A percentile compares a stretch with the other conserved stretches of the same genome.
Evolutionary conservation across 2,888 invertebrate genomes (phyloP).

Genomic region (Nemurella pictetii): DNA sequence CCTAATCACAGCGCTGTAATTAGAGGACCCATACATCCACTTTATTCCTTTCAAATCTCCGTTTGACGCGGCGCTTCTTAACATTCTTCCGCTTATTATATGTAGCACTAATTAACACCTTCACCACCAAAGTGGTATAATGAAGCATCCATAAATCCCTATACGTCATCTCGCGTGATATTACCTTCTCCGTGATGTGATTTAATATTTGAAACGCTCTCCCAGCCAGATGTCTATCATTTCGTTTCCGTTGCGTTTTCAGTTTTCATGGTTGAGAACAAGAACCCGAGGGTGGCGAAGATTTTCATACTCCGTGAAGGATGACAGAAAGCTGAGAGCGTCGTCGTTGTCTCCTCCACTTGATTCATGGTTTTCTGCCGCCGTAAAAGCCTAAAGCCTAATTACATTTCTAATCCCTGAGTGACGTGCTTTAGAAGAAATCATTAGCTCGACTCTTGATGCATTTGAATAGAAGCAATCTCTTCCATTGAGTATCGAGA

Average conservation of each 20-base stretch:
- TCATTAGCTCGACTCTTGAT: not conserved
- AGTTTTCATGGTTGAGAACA: not conserved
- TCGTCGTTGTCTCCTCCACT: not conserved
- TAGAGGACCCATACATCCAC: not conserved
- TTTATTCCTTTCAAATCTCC: not conserved
- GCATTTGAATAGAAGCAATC: not conserved
- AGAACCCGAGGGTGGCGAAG: not conserved
- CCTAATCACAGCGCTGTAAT: not conserved
- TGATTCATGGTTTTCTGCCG: not conserved
- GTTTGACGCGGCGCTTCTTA: not conserved
- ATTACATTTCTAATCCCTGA: not conserved
- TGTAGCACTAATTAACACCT: not conserved
- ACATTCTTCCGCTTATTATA: not conserved
- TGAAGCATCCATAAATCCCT: not conserved
- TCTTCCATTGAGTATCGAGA: not conserved
- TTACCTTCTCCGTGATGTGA: not conserved
- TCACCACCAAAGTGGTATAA: not conserved
- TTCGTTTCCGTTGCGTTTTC: not conserved
- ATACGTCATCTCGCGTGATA: not conserved
- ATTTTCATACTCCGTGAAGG: not conserved
- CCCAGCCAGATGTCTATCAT: not conserved
- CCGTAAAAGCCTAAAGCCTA: not conserved
- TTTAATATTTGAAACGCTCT: not conserved
- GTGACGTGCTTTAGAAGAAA: not conserved
- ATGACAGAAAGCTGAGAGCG: not conserved